Conservation (phyloP, 2,113 vertebrate genomes). For the Nesoenas mayeri region DNA sequence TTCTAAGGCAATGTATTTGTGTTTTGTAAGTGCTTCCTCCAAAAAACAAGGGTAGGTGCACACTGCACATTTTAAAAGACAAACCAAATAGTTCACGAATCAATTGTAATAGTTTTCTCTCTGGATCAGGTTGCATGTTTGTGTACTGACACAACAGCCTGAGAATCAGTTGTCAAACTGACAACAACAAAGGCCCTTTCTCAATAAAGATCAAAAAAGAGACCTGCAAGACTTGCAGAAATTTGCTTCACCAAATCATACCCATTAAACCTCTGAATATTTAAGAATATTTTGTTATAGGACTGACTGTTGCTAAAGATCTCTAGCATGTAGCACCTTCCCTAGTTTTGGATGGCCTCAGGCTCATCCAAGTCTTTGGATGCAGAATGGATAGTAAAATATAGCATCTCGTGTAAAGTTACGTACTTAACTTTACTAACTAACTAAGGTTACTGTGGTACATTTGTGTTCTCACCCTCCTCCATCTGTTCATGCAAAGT, state of each 20-base stretch:
- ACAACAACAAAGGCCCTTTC: background rate
- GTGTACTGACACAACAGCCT: background rate
- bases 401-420: background rate
- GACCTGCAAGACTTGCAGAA: background rate
- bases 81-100: background rate
- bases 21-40: background rate
- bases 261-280: background rate
- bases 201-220: background rate
- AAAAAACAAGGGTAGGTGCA: background rate
- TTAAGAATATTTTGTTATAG: background rate
- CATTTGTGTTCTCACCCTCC: background rate
- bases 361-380: background rate
- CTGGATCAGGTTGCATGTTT: background rate
- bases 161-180: background rate
- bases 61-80: background rate
- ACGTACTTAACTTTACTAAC: background rate
- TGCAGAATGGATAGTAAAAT: background rate
- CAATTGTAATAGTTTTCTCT: background rate
- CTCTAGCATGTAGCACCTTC: background rate
- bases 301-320: background rate
- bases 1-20: background rate
- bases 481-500: background rate
- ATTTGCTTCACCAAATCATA: background rate
- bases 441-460: background rate
- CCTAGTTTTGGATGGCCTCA: background rate